Evolutionary conservation across 2,888 invertebrate genomes (phyloP).

Genomic region (Cremastinae sp.): DNA sequence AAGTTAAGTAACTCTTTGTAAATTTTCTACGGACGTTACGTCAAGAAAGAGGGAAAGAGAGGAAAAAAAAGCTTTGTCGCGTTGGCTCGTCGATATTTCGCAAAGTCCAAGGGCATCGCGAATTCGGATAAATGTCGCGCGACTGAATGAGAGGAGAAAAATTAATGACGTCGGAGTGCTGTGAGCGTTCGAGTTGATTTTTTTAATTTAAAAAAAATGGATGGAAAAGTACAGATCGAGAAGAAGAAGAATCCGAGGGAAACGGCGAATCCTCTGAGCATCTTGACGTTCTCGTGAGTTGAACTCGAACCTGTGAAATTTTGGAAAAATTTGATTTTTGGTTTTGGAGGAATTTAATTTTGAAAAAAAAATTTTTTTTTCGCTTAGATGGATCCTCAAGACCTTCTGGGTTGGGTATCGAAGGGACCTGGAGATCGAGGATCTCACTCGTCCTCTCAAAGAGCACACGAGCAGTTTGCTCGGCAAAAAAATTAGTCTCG

Average conservation of each 20-base stretch:
- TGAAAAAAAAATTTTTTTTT: not conserved
- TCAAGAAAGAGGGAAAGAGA: not conserved
- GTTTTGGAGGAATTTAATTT: not conserved
- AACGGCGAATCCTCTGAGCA: conserved; percentile 82
- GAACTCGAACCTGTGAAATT: conserved; percentile 10
- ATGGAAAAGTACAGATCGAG: conserved; percentile 72
- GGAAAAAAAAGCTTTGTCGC: not conserved
- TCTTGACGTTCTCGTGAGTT: conserved; percentile 82
- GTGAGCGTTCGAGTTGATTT: conserved; percentile 7
- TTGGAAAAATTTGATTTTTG: not conserved
- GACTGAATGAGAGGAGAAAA: conserved; percentile 23
- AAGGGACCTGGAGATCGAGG: conserved; percentile 85
- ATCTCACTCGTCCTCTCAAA: conserved; percentile 85
- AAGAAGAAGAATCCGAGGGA: conserved; percentile 81
- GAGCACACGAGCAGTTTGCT: conserved; percentile 86
- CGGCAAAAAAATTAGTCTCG: conserved; percentile 84
- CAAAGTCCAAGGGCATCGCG: conserved; percentile 21
- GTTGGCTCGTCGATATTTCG: conserved; percentile 11
- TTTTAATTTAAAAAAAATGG: conserved; percentile 67
- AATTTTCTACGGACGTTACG: conserved; percentile 1
- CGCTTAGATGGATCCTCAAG: conserved; percentile 85
- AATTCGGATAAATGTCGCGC: conserved; percentile 31
- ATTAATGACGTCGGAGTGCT: conserved; percentile 5
- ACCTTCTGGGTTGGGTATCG: conserved; percentile 86
- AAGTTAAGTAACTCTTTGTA: not conserved